These are phyloP conservation scores for Meandrusa payeni DNA, from an alignment of 2,888 invertebrate species.

Conservation along the genomic window DNA sequence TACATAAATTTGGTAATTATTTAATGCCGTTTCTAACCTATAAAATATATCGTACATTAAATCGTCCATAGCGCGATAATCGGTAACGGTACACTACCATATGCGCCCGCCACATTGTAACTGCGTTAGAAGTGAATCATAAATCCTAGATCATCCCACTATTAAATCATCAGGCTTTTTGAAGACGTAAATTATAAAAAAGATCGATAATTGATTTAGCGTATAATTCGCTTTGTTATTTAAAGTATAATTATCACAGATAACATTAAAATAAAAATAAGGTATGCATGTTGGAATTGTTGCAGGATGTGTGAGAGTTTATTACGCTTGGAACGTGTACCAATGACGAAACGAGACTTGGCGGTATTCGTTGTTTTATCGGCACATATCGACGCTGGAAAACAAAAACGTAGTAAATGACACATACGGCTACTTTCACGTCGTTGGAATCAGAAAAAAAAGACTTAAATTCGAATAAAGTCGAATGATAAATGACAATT, in stretches of 20 bases:
- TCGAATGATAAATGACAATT: too few species aligned
- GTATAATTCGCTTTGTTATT: conserved; percentile 38
- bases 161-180: conserved; percentile 10
- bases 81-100: conserved; percentile 53
- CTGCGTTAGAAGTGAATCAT: conserved; percentile 37
- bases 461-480: too few species aligned
- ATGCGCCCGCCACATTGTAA: conserved; percentile 34
- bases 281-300: conserved; percentile 48
- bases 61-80: conserved; percentile 38
- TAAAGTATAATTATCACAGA: conserved; percentile 76
- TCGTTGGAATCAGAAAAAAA: too few species aligned
- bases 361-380: too few species aligned
- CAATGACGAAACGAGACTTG: conserved; percentile 31
- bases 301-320: conserved; percentile 47
- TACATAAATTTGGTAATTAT: conserved; percentile 43
- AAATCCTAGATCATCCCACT: too few species aligned
- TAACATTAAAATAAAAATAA: conserved; percentile 69
- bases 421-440: too few species aligned
- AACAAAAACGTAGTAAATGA: too few species aligned
- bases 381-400: too few species aligned
- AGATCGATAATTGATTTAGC: conserved; percentile 23
- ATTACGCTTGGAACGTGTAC: conserved; percentile 38
- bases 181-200: conserved; percentile 24
- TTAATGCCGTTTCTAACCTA: conserved; percentile 59
- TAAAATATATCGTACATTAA: conserved; percentile 36